Evolutionary conservation across 2,113 vertebrate species (phyloP).

Genomic region (Paralichthys olivaceus): DNA sequence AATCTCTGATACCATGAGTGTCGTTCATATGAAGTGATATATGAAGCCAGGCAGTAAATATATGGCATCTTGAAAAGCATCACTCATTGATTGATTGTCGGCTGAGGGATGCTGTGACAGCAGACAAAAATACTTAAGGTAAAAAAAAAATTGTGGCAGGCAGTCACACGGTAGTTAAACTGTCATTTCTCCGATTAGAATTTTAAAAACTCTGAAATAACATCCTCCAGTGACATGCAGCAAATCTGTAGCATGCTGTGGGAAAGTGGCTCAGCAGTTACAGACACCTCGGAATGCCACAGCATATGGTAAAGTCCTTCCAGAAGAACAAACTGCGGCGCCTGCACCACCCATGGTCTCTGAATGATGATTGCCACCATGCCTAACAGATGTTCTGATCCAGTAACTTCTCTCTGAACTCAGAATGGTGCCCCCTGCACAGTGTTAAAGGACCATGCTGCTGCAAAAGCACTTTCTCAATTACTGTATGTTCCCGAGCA

Average conservation of each 20-base stretch:
- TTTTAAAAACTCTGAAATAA: conserved; percentile 18
- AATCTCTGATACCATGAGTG: conserved; percentile 30
- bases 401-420: conserved; percentile 73
- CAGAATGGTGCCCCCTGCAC: conserved; percentile 35
- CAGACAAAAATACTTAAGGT: conserved; percentile 19
- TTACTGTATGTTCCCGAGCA: conserved; percentile 1
- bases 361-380: conserved; percentile 64
- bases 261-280: conserved; percentile 42
- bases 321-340: conserved; percentile 40
- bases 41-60: conserved; percentile 37
- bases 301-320: conserved; percentile 60
- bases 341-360: conserved; percentile 49
- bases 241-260: conserved; percentile 25
- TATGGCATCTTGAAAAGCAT: conserved; percentile 35
- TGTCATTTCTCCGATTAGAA: conserved; percentile 32
- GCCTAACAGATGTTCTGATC: conserved; percentile 64
- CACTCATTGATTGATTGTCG: conserved; percentile 38
- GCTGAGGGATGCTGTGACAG: conserved; percentile 33
- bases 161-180: conserved; percentile 9
- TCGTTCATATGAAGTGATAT: conserved; percentile 27
- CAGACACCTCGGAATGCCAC: conserved; percentile 39
- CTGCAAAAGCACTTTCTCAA: conserved; percentile 33
- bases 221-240: neutral
- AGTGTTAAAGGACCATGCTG: conserved; percentile 22
- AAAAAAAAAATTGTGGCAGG: conserved; percentile 18